Base-by-base conservation (phyloP, 2,888 invertebrate genomes). In the Tenthredo amoena region DNA sequence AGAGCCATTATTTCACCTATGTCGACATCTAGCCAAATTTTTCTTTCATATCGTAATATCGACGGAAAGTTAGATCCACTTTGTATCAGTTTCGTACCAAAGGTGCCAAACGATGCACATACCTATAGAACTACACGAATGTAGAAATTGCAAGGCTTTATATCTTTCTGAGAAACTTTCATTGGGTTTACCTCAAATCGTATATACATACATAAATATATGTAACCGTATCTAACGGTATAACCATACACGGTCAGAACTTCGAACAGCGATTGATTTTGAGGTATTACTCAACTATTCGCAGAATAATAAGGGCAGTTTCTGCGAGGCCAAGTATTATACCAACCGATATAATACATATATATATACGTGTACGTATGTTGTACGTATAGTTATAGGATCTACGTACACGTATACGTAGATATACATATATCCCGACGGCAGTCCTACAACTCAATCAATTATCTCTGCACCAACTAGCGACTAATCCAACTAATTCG, bases 401-500 rank as follows among this genome's bases (percentile, higher is more conserved):
- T n/a, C 62, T 12, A 65, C 37, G 2, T 34, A 18, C 18, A 18
- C 18, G n/a, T 72, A 43, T 10, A 74, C 15, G 12, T 43, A 10
- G 40, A 72, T 72, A 72, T 37, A 72, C n/a, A 5, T 40, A n/a
- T 40, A 74, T 18, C 21, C 72, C 26, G 21, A 26, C 40, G 72
- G 72, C 40, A 74, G 47, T 83, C 68, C 68, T 50, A 68, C 71
- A 83, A 87, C 87, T 89, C 90, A 89, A 91, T 91, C 91, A 91
- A 91, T 91, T 91, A 91, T 91, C 89, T 89, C 87, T 87, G 88
- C 89, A 86, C 90, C 90, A 90, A 91, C 90, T 90, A 89, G 87
- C 91, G 91, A 91, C 92, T 92, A 93, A 93, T 93, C 93, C 91
- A 91, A 90, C 93, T 93, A 93, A 93, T 93, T 92, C 91, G 88